Base-by-base conservation (phyloP, 2,888 invertebrate genomes). In the Noctuana brunneofusca region DNA sequence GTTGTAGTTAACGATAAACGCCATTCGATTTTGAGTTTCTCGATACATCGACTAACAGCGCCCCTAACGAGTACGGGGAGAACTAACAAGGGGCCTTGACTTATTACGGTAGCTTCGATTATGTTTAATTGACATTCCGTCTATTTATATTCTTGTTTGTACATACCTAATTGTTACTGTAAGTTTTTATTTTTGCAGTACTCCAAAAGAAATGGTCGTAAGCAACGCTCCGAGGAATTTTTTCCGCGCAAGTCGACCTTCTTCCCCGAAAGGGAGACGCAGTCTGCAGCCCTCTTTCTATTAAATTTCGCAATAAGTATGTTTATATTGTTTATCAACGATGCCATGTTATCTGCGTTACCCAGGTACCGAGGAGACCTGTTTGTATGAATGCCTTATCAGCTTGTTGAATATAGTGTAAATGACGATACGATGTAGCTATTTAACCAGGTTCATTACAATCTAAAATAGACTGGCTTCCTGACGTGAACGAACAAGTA, bases 201-300 rank as follows among this genome's bases (percentile, higher is more conserved):
- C 12, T n/a, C 20, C 20, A 22, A 48, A 12, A 5, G n/a, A 14
- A 16, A 49, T 27, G 14, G n/a, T 9, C 12, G 4, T 5, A 9
- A 49, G 24, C 27, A 49, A 22, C 14, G 27, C 24, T 27, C 41
- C 73, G 0, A 75, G 72, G 48, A 71, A 64, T 56, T 73, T 73
- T 60, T 67, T 64, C 66, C 64, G 63, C 9, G 67, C 71, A 6
- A 54, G 68, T 32, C 78, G 86, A 2, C 83, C 84, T 0, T 53
- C 73, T 43, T 86, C 85, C 2, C 84, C 86, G 0, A 85, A 79
- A 55, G 79, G 79, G 0, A 69, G 80, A 22, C 72, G 78, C 38
- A 78, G 68, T 18, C 63, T 71, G 3, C 73, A 73, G 48, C 62
- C 72, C 1, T 68, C 70, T 50, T 78, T 72, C 57, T 75, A 73